Percentiles rank a stretch among this genome's conserved stretches.
Conservation (phyloP, 2,888 invertebrate species). For the Caenorhabditis sp. region DNA sequence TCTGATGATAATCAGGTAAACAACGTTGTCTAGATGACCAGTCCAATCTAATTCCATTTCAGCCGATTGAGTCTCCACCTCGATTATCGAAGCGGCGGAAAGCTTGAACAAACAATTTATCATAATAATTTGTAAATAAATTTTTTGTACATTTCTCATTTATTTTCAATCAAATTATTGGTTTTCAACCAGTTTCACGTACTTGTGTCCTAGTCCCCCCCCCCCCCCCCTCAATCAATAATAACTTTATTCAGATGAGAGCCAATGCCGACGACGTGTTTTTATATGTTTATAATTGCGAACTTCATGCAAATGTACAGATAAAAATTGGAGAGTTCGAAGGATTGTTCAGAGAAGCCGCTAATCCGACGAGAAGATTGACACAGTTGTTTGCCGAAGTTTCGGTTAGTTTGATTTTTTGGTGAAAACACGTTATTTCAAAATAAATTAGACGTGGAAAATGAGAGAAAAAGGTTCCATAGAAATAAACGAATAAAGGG, state of each 20-base stretch:
- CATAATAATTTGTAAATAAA: no score
- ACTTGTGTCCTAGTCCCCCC: neutral
- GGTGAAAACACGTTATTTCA: no score
- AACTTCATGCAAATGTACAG: constrained; percentile 46
- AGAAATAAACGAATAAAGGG: no score
- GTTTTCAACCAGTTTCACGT: neutral
- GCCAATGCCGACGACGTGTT: constrained; percentile 30
- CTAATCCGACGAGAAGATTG: constrained; percentile 42
- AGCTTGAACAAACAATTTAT: neutral
- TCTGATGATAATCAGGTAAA: neutral
- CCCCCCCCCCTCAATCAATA: neutral
- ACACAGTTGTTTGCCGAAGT: constrained; percentile 45
- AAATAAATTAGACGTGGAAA: no score
- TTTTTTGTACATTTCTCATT: no score
- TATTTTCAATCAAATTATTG: no score
- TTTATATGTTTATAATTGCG: constrained; percentile 54
- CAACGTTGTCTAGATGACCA: neutral
- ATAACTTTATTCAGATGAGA: constrained; percentile 12
- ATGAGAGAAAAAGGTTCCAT: no score
- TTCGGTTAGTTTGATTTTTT: constrained; percentile 29
- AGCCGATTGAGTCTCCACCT: neutral
- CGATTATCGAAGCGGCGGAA: neutral
- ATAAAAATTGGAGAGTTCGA: constrained; percentile 49
- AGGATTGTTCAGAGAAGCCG: constrained; percentile 44
- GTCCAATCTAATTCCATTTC: neutral